Evolutionary conservation across 2,797 vertebrate genomes (phyloP), one percentile per base, ranked within the genome.

Genomic region (Rhinogobio ventralis): DNA sequence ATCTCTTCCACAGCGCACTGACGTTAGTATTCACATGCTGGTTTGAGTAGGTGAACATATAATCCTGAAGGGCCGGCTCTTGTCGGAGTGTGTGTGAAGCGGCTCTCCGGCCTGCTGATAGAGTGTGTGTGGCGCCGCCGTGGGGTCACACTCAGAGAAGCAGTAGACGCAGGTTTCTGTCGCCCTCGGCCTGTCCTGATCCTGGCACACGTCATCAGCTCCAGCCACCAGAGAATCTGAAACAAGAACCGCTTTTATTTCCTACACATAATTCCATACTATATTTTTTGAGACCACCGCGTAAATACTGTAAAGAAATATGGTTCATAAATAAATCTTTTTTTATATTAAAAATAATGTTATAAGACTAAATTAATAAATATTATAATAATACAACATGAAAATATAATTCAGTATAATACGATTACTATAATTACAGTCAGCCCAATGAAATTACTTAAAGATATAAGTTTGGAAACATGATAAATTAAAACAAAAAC

Each of bases 81-180:
- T 69, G n/a, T 71, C 78, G 72, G 42, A 13, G 23, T 45, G 25
- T 10, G 3, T 53, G 17, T 79, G 68, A 17, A 9, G 8, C 39
- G 39, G 39, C 17, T 66, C 76, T 60, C 71, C 79, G 0, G 89
- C 84, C 79, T 92, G 91, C 25, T 92, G 92, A 87, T 88, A 87
- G 66, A 86, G 13, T 0, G 81, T 13, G 79, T 72, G 73, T 0
- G 86, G 78, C 0, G 82, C 64, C 2, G 17, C 20, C 60, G 82
- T 86, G 79, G 92, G 89, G 5, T 94, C 93, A 10, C 39, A 10
- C 39, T 42, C 39, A 0, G 93, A 91, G 82, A 94, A 95, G 72
- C 94, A 95, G 82, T 94, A 92, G 45, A 92, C 57, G 9, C 94
- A 94, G 17, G 93, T 95, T 88, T 95, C 94, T 0, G 92, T 94